These are phyloP conservation scores for Xerus rutilus DNA, from an alignment of 2,797 vertebrate genomes.

Conservation along the genomic window DNA sequence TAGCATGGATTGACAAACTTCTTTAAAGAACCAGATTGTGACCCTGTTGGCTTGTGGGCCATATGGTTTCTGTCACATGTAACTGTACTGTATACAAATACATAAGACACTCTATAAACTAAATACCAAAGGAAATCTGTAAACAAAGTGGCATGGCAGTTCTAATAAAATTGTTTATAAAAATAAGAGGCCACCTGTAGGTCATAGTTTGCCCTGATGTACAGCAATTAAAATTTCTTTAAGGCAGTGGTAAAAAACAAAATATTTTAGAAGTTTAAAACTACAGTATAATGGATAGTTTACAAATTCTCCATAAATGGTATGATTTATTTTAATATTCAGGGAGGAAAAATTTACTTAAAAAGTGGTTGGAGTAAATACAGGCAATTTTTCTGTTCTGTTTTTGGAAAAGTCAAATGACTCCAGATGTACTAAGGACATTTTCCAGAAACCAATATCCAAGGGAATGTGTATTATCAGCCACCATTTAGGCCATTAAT, in stretches of 20 bases:
- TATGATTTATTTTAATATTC: slow-evolving; percentile 17
- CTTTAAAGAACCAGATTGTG: background rate
- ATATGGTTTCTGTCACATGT: background rate
- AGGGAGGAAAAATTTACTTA: background rate
- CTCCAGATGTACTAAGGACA: background rate
- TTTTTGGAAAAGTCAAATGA: slow-evolving; percentile 32
- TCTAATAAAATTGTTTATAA: slow-evolving; percentile 44
- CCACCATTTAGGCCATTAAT: background rate
- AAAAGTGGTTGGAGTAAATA: background rate
- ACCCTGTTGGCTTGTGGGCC: background rate
- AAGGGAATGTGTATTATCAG: background rate
- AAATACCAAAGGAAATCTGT: background rate
- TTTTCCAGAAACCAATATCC: slow-evolving; percentile 48
- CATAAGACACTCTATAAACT: background rate
- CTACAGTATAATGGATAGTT: background rate
- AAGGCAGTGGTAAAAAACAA: background rate
- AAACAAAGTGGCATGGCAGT: background rate
- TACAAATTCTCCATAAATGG: background rate
- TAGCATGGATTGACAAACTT: background rate
- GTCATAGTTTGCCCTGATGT: background rate
- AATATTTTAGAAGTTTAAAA: slow-evolving; percentile 58
- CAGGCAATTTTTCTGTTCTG: background rate
- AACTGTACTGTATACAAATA: background rate
- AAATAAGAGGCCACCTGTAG: background rate
- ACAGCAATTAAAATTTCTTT: slow-evolving; percentile 43